Evolutionary conservation across 1,140 invertebrate species (phyloP).

Genomic region (Eubasilissa regina): DNA sequence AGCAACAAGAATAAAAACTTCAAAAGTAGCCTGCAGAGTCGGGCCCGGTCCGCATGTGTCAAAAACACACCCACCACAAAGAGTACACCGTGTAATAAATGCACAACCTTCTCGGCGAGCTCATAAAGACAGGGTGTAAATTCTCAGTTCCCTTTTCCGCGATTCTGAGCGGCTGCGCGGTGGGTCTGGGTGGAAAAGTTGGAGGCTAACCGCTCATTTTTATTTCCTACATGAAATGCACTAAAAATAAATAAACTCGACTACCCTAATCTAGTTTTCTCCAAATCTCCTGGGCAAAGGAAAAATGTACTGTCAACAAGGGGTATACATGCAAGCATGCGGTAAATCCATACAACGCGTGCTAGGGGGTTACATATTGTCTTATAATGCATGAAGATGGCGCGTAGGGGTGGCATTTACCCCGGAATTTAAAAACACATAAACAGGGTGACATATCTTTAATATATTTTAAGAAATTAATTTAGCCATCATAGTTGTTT

Average conservation of each 20-base stretch:
- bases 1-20: constrained; percentile 31
- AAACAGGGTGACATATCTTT: too few relatives aligned
- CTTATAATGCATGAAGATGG: constrained; percentile 20
- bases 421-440: not conserved
- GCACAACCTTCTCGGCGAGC: not conserved
- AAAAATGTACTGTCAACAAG: constrained; percentile 31
- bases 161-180: too few relatives aligned
- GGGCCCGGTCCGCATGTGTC: not conserved
- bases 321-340: constrained; percentile 15
- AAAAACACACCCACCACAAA: not conserved
- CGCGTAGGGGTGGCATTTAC: not conserved
- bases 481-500: too few relatives aligned
- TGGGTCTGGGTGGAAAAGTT: not conserved
- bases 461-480: too few relatives aligned
- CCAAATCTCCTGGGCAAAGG: constrained; percentile 48
- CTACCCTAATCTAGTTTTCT: constrained; percentile 50
- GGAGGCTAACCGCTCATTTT: constrained; percentile 5
- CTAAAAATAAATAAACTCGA: constrained; percentile 52
- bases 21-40: constrained; percentile 22
- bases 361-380: constrained; percentile 5
- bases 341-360: constrained; percentile 33
- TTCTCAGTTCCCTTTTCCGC: too few relatives aligned
- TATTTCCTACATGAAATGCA: constrained; percentile 47
- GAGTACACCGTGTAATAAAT: not conserved
- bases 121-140: too few relatives aligned